Evolutionary conservation across 2,113 vertebrate species (phyloP).

Genomic region (Pristiophorus japonicus): DNA sequence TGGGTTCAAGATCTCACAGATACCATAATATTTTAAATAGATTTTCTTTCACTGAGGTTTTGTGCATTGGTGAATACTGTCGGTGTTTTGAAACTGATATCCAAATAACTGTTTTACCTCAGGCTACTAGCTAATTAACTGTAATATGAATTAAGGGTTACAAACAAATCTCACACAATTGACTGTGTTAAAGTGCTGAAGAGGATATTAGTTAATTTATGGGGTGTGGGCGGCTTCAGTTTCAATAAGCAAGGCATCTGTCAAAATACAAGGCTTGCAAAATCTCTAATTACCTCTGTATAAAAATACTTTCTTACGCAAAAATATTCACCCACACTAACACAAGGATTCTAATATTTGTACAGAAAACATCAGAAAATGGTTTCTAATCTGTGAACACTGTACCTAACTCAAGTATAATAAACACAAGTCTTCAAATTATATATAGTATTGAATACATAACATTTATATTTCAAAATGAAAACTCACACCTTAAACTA

Average conservation of each 20-base stretch:
- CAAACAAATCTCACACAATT: background rate
- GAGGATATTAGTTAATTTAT: background rate
- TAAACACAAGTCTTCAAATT: background rate
- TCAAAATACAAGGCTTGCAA: background rate
- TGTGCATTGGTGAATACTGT: no score
- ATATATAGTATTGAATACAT: background rate
- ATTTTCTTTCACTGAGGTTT: background rate
- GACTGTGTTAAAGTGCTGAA: background rate
- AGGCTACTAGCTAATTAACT: background rate
- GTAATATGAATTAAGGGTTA: background rate
- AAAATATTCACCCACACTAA: background rate
- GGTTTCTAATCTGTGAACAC: background rate
- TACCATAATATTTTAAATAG: background rate
- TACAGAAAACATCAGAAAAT: background rate
- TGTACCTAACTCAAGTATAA: background rate
- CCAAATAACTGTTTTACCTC: background rate
- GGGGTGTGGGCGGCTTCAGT: background rate
- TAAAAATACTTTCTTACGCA: background rate
- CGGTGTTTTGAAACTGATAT: background rate
- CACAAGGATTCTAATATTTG: background rate
- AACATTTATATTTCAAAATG: background rate
- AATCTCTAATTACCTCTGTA: background rate
- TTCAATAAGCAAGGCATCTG: background rate
- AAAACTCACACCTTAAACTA: background rate
- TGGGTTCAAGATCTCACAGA: background rate